These are phyloP conservation scores for Cichlasoma orientale DNA, from an alignment of 2,797 vertebrate genomes.

Conservation along the genomic window DNA sequence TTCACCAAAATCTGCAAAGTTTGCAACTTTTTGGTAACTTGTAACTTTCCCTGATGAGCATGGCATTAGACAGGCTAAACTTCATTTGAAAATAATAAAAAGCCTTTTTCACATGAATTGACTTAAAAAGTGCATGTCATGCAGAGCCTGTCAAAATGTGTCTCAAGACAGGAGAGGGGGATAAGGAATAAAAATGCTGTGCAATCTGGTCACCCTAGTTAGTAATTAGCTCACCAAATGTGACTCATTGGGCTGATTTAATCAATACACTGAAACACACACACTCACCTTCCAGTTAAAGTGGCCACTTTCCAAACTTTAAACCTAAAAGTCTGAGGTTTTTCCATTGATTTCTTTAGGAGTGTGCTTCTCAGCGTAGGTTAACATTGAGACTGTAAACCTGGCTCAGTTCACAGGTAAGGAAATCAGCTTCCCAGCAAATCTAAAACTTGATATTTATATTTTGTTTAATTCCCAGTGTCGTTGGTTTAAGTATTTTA, in stretches of 20 bases:
- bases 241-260: no score
- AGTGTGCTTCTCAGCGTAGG: no score
- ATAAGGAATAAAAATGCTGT: not conserved
- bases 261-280: no score
- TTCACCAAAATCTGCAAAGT: not conserved
- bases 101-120: not conserved
- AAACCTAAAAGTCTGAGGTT: accelerated
- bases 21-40: not conserved
- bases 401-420: not conserved
- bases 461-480: not conserved
- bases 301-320: not conserved
- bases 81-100: not conserved
- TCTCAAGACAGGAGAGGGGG: accelerated
- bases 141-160: not conserved
- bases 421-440: not conserved
- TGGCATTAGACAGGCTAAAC: no score
- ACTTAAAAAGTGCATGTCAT: no score
- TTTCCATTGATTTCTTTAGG: no score
- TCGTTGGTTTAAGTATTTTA: not conserved
- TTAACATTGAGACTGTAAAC: not conserved
- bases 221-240: no score
- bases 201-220: not conserved
- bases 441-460: not conserved
- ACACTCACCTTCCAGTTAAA: not conserved
- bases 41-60: accelerated